These are phyloP conservation scores for Periparus ater DNA, from an alignment of 2,797 vertebrate genomes.

Conservation along the genomic window DNA sequence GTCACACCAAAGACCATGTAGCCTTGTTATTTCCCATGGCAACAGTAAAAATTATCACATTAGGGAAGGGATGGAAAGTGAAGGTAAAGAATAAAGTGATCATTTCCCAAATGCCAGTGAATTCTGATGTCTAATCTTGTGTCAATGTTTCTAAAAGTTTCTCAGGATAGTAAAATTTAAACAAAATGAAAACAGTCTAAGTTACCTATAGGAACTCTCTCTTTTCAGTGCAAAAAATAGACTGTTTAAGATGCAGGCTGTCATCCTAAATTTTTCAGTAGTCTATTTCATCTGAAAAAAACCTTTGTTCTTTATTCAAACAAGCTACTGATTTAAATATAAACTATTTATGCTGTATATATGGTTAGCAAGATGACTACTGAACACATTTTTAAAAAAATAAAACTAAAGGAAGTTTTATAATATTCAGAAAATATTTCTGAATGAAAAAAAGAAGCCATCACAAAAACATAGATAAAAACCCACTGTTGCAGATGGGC, in stretches of 20 bases:
- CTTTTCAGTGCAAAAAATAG: neutral
- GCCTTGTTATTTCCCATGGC: neutral
- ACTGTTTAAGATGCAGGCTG: neutral
- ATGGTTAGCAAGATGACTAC: neutral
- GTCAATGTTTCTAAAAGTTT: neutral
- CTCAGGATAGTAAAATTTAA: neutral
- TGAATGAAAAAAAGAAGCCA: neutral
- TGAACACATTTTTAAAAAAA: neutral
- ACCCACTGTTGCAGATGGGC: neutral
- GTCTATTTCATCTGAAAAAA: neutral
- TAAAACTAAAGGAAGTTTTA: neutral
- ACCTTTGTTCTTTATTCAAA: neutral
- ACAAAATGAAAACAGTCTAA: neutral
- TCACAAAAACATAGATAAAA: fast-evolving
- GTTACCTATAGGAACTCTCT: neutral
- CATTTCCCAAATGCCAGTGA: fast-evolving
- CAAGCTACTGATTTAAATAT: neutral
- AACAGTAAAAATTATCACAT: neutral
- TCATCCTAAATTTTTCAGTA: neutral
- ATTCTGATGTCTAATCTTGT: neutral
- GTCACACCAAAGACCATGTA: neutral
- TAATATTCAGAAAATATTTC: neutral
- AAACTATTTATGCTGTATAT: neutral
- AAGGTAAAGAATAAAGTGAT: neutral
- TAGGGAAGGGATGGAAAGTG: neutral